Base-by-base conservation (phyloP, 2,113 vertebrate species). In the Axis porcinus region DNA sequence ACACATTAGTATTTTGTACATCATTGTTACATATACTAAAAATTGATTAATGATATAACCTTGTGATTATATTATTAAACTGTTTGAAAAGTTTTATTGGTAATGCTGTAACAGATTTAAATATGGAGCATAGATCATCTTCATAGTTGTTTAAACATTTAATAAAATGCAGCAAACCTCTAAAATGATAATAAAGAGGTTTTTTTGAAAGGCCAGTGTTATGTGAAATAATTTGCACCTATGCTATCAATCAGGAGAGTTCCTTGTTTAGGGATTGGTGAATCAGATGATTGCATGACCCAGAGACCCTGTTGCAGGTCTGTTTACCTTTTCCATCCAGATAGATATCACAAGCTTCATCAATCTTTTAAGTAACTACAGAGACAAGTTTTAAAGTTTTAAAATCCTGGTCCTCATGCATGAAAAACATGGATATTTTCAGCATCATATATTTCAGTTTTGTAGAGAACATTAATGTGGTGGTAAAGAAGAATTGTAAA, bases 371-470 rank as follows among this genome's bases (percentile, higher is more conserved):
- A 97, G 94, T 81, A 95, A 50, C 95, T 91, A 88, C 67, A 94
- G 86, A 93, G 95, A 98, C 88, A 98, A 86, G 84, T 85, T 98
- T 98, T 43, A 88, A 98, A 88, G 79, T 85, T 98, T 98, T 36
- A 90, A 98, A 98, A 97, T 74, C 43, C 23, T 62, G n/a, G 84
- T n/a, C 15, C 8, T 84, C 0, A 5, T 96, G 88, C 89, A 97
- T 98, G 87, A 95, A 98, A 98, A 88, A 28, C 45, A 27, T 92
- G 94, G 97, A 97, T 97, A 95, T 97, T 97, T 96, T 96, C 97
- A 98, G 94, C 62, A 90, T 57, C 55, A 67, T 55, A 40, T 97
- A 95, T 97, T 97, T 98, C 87, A 81, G 36, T 91, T 97, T 97
- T 93, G 25, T 27, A 15, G 4, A 89, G 93, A 97, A 93, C 97